A percentile compares a stretch with the other conserved stretches of the same genome.
Evolutionary conservation across 2,888 invertebrate species (phyloP).

Genomic region (Embidobia sp.): DNA sequence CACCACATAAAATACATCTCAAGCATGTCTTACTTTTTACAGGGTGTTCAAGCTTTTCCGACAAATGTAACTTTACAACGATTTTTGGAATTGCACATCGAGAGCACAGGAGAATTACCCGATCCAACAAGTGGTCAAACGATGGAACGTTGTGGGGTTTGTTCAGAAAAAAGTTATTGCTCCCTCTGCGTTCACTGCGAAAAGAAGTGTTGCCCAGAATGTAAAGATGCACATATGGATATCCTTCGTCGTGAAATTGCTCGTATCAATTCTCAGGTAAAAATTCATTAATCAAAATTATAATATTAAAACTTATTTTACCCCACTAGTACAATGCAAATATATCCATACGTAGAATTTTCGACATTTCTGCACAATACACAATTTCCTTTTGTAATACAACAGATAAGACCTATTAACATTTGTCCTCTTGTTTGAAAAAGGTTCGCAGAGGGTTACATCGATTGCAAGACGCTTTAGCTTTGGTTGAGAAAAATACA

Average conservation of each 20-base stretch:
- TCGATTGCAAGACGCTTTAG: constrained; percentile 92
- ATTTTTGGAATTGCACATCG: constrained; percentile 96
- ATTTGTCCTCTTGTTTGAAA: neutral
- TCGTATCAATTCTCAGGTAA: constrained; percentile 92
- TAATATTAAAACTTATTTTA: too few species aligned
- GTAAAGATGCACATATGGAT: constrained; percentile 98
- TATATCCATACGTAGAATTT: too few species aligned
- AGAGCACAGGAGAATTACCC: constrained; percentile 94
- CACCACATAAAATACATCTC: too few species aligned
- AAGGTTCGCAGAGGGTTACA: constrained; percentile 92
- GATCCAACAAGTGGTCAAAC: constrained; percentile 95
- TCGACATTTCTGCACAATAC: too few species aligned
- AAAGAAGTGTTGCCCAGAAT: constrained; percentile 97
- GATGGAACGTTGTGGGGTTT: constrained; percentile 96
- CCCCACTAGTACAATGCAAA: too few species aligned
- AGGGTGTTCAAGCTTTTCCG: constrained; percentile 91
- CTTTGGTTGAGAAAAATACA: constrained; percentile 93
- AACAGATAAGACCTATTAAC: too few species aligned
- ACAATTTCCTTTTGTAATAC: neutral
- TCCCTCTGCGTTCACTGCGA: constrained; percentile 97
- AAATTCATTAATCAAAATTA: too few species aligned
- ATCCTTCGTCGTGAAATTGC: constrained; percentile 95
- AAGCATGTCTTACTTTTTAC: constrained; percentile 57
- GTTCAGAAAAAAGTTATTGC: constrained; percentile 95
- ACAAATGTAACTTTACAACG: constrained; percentile 97